These are phyloP conservation scores for Choloepus hoffmanni DNA, from an alignment of 2,113 vertebrate genomes.

Conservation along the genomic window DNA sequence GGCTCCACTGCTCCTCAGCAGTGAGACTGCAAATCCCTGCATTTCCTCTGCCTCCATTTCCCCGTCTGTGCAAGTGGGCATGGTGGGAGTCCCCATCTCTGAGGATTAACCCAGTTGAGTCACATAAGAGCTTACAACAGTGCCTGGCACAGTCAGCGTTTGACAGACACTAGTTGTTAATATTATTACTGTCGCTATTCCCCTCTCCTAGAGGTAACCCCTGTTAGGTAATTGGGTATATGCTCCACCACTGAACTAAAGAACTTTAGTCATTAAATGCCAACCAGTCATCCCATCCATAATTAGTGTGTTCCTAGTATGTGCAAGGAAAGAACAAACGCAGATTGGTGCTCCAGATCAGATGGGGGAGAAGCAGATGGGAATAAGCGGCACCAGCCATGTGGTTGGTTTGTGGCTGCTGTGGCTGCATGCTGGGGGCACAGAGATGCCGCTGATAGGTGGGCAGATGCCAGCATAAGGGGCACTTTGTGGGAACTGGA, in stretches of 20 bases:
- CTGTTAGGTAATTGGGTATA: neutral
- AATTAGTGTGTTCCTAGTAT: neutral
- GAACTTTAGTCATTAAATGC: neutral
- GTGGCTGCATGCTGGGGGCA: neutral
- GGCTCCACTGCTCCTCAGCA: neutral
- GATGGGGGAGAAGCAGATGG: neutral
- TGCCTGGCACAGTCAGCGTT: neutral
- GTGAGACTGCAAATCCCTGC: neutral
- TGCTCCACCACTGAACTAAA: neutral
- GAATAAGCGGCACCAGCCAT: neutral
- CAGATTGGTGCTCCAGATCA: neutral
- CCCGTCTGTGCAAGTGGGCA: neutral
- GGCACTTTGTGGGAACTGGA: neutral
- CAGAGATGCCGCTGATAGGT: neutral
- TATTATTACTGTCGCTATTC: no score
- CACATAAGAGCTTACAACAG: neutral
- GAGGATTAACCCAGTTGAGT: neutral
- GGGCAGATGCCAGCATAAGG: neutral
- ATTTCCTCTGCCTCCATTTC: neutral
- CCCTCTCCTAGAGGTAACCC: neutral
- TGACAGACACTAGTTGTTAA: neutral
- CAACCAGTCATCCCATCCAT: neutral
- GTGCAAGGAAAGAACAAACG: neutral
- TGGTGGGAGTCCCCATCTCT: neutral
- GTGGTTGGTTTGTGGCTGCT: neutral